Evolutionary conservation across 2,797 vertebrate species (phyloP).

Genomic region (Molothrus aeneus): DNA sequence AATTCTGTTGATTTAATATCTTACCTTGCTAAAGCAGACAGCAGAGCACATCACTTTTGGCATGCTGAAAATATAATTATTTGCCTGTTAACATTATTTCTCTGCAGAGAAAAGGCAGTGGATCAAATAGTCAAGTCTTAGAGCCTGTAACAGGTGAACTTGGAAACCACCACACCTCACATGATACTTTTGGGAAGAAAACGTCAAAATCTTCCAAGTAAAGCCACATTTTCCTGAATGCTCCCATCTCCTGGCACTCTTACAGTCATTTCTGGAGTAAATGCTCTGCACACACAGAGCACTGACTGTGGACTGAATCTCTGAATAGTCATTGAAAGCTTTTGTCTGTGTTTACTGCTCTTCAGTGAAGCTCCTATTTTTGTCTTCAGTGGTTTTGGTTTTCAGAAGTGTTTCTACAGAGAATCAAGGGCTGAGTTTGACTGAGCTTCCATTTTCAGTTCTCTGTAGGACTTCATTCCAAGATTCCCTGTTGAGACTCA

Average conservation of each 20-base stretch:
- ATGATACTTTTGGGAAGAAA: not conserved
- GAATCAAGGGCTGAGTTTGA: not conserved
- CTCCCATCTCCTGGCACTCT: not conserved
- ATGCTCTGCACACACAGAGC: not conserved
- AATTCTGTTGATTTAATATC: constrained; percentile 30
- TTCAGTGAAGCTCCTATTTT: not conserved
- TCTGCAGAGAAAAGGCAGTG: not conserved
- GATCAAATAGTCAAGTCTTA: not conserved
- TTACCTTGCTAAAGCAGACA: constrained; percentile 38
- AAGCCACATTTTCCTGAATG: not conserved
- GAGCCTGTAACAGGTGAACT: not conserved
- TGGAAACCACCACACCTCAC: not conserved
- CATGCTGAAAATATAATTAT: constrained; percentile 16
- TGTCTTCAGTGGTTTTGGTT: not conserved
- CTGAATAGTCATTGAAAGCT: not conserved
- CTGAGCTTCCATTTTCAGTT: not conserved
- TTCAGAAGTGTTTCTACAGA: not conserved
- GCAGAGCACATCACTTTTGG: constrained; percentile 6
- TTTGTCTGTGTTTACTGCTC: not conserved
- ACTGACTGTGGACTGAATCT: not conserved
- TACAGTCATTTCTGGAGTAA: not conserved
- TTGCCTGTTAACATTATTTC: not conserved
- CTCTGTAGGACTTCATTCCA: not conserved
- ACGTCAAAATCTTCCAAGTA: not conserved
- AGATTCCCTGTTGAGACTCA: not conserved